Base-by-base conservation (phyloP, 2,113 vertebrate species). In the Scophthalmus maximus region DNA sequence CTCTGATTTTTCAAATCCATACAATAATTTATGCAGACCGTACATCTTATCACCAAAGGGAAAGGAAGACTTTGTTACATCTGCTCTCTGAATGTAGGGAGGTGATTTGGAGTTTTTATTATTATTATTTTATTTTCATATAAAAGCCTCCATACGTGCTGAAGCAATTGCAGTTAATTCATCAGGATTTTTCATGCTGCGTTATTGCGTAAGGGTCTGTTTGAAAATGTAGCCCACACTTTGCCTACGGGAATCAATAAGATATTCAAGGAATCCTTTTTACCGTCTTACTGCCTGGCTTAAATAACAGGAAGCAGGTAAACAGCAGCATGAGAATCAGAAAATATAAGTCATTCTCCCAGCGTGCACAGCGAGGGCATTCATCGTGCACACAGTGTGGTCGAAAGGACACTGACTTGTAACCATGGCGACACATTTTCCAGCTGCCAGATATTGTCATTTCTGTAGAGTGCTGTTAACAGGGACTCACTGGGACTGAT, bases 401-500 rank as follows among this genome's bases (percentile, higher is more conserved):
- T 70, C 61, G 52, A 78, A 64, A 72, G 52, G 87, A 81, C 76
- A 75, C 64, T 44, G 81, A 86, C 44, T 52, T 53, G 83, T 92
- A 83, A 76, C 89, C 89, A 89, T 90, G 87, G 86, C 15, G 73
- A 89, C 90, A 82, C 70, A 71, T 79, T 81, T 58, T 73, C 71
- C 80, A 1, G 34, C 36, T 57, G 29, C 62, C 60, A 62, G 76
- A 60, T 50, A 65, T 44, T 79, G 76, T 73, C 57, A 81, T 73
- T 82, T 82, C 53, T 47, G 18, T 25, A 42, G 25, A 73, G 64
- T 1, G 0, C n/a, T 15, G 52, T 40, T 18, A 50, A 73, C 64
- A 29, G 8, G 27, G 66, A 26, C 59, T 80, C 23, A 67, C 14
- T 52, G 52, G 49, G 61, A 29, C 22, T 36, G 55, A 66, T 60